Evolutionary conservation across 2,888 invertebrate genomes (phyloP).

Genomic region (Omphaloscelis lunosa): DNA sequence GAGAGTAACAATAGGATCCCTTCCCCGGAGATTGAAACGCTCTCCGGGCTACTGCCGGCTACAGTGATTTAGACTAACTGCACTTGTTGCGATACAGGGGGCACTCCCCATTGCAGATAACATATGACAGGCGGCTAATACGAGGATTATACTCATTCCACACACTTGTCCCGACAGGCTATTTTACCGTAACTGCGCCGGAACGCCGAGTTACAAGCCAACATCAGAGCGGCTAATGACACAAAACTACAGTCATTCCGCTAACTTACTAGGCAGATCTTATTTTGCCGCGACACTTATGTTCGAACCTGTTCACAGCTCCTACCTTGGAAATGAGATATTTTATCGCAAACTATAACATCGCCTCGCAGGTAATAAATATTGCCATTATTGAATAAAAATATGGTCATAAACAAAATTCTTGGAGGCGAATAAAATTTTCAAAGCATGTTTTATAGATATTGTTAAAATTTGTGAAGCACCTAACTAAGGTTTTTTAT

Average conservation of each 20-base stretch:
- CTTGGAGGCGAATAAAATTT: constrained; percentile 63
- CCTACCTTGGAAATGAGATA: constrained; percentile 70
- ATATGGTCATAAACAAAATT: constrained; percentile 74
- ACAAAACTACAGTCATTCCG: constrained; percentile 58
- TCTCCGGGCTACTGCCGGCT: constrained; percentile 80
- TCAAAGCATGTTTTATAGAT: constrained; percentile 53
- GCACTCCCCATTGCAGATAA: constrained; percentile 74
- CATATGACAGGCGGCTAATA: constrained; percentile 85
- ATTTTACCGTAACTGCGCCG: constrained; percentile 67
- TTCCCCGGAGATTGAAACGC: constrained; percentile 84
- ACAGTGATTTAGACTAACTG: constrained; percentile 88
- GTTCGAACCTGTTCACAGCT: constrained; percentile 71
- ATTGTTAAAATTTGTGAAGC: constrained; percentile 23
- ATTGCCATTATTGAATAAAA: constrained; percentile 76
- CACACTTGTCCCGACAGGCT: constrained; percentile 73
- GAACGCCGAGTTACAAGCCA: constrained; percentile 46
- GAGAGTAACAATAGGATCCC: constrained; percentile 78
- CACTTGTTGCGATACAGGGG: constrained; percentile 83
- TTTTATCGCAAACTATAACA: constrained; percentile 74
- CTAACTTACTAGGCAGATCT: constrained; percentile 46
- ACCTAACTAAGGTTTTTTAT: constrained; percentile 28
- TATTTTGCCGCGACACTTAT: constrained; percentile 61
- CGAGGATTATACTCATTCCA: constrained; percentile 78
- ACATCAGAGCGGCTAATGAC: constrained; percentile 56
- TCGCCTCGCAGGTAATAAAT: constrained; percentile 74